Evolutionary conservation across 2,888 invertebrate genomes (phyloP), one percentile per base, ranked within the genome.

Genomic region (Meghimatium bilineatum): DNA sequence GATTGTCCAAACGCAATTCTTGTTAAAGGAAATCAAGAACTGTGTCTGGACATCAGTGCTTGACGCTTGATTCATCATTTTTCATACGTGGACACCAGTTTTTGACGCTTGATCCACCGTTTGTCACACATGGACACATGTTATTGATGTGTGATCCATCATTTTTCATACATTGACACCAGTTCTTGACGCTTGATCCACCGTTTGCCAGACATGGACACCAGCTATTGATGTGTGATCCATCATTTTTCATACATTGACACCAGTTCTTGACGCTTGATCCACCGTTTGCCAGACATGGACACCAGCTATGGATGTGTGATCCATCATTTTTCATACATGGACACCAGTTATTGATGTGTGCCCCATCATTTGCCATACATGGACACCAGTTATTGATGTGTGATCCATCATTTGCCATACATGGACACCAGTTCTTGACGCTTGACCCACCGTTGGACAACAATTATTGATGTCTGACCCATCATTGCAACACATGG

Each of bases 1-100:
- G 95, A 95, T 95, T 95, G 95, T 95, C 95, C 95, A 95, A 95
- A 95, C 94, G 95, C 95, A 94, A 95, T 95, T 95, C 95, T 95
- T 95, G 95, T 95, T 91, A 89, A 52, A 90, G 91, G 92, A 89
- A 93, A 92, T 93, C 95, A 95, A 95, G 95, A 95, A 94, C 94
- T 95, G 95, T 95, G 95, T 94, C 92, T 94, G 95, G 95, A 95
- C 95, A 95, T 95, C 95, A 95, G 94, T 95, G 95, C 91, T 92
- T 91, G 91, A 87, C 86, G 87, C 89, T 80, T 82, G 81, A 76
- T 72, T 78, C 81, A 34, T 66, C 84, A 38, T 0, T 80, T 26
- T 56, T 3, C 20, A 56, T 17, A 17, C 56, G 17, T 6, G 6
- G 56, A 56, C 56, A 17, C 23, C 56, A 56, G 6, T 56, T 23